Evolutionary conservation across 1,140 invertebrate species (phyloP), one percentile per base, ranked within the genome.

Genomic region (Druon quercuslanigerum): DNA sequence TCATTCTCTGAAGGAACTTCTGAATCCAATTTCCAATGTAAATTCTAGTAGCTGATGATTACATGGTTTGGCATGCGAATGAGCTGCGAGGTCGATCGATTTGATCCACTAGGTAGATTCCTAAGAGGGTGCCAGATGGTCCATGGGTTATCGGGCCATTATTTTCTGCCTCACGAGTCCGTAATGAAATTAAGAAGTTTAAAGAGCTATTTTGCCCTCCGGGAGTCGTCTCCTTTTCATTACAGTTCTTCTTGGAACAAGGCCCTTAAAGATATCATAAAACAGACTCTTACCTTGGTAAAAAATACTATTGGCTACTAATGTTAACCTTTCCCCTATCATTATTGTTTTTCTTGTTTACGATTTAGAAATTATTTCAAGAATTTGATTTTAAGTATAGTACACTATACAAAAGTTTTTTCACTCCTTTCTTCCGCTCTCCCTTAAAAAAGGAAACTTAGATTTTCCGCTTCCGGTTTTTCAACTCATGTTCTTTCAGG

Each of bases 71-170:
- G 71, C 71, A 51, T 54, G 73, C 50, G 40, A 46, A 46, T 46
- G 71, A 72, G 80, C 81, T 76, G 77, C 81, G 79, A 77, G 78
- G 71, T 78, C 76, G 84, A 85, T 82, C 76, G 77, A 84, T 84
- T 75, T 25, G 84, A 86, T 89, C 78, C 79, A 73, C 75, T 54
- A 80, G 77, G 76, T 82, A 82, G 87, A 87, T 87, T 71, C 72
- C 71, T 50, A 72, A 84, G 85, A 89, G 87, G 82, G 84, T 88
- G 84, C 85, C 89, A 90, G 88, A 90, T 90, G 89, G 89, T 84
- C 82, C 87, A 88, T 88, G 78, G 83, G 84, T 79, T 72, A 80
- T 79, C 83, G 79, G 79, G 72, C 82, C 78, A 88, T 87, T 88
- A 87, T 79, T 71, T 54, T 83, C 71, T 74, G 72, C 70, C 57